These are phyloP conservation scores for Cinclus cinclus DNA, from an alignment of 2,113 vertebrate genomes.

Conservation along the genomic window DNA sequence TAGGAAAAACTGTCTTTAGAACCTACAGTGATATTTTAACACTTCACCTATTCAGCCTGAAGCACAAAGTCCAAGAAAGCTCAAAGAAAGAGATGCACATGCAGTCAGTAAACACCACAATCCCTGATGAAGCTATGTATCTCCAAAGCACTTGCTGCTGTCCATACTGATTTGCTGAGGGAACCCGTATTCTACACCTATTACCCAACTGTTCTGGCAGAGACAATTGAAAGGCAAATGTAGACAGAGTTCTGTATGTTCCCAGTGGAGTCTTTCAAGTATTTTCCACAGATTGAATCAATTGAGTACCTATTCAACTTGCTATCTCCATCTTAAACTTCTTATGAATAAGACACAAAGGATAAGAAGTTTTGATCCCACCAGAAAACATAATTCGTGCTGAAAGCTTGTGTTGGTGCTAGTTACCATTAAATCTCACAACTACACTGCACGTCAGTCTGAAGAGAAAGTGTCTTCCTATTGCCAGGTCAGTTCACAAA, in stretches of 20 bases:
- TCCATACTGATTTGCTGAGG: background rate
- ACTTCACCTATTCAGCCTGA: background rate
- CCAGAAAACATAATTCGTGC: background rate
- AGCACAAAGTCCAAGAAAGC: background rate
- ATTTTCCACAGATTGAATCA: background rate
- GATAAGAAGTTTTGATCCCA: background rate
- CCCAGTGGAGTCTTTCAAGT: background rate
- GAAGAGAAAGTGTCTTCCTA: background rate
- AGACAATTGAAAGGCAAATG: background rate
- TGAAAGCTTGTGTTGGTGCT: background rate
- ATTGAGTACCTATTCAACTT: background rate
- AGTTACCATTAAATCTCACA: background rate
- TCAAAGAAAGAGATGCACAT: background rate
- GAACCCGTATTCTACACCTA: background rate
- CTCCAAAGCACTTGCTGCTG: background rate
- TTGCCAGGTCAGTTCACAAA: background rate
- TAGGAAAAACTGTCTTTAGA: background rate
- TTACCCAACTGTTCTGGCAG: background rate
- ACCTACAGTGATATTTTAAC: background rate
- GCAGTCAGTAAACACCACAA: background rate
- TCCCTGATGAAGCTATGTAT: rapidly evolving
- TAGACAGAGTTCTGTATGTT: background rate
- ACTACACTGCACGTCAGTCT: background rate
- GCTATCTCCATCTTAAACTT: background rate
- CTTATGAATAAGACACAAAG: background rate